A percentile compares a stretch with the other conserved stretches of the same genome.
Evolutionary conservation across 2,113 vertebrate species (phyloP).

Genomic region (Noctilio leporinus): DNA sequence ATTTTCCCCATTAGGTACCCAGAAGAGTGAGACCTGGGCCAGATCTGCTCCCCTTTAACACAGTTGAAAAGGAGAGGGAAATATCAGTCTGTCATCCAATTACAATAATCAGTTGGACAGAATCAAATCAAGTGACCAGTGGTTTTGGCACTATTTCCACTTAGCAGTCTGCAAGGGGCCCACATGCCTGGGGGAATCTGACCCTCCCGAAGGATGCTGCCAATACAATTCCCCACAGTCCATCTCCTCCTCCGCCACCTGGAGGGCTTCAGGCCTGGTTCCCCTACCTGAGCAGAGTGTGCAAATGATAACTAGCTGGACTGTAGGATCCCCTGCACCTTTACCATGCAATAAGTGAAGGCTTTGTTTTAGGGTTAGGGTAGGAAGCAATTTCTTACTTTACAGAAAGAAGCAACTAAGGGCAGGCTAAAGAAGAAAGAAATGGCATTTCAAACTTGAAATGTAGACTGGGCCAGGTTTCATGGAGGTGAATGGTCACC

Average conservation of each 20-base stretch:
- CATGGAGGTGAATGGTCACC: background rate
- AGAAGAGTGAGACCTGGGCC: background rate
- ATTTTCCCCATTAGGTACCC: background rate
- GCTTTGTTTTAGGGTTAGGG: background rate
- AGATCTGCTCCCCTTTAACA: background rate
- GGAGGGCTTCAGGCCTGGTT: background rate
- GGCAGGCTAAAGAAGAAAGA: background rate
- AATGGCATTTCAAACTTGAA: background rate
- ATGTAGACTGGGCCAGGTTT: background rate
- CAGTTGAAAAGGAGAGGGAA: slow-evolving; percentile 21
- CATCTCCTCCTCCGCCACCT: background rate
- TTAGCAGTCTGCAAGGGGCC: slow-evolving; percentile 16
- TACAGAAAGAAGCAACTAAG: background rate
- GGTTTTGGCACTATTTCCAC: slow-evolving; percentile 19
- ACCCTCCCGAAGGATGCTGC: background rate
- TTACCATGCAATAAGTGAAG: background rate
- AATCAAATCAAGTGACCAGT: slow-evolving; percentile 52
- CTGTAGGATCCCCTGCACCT: background rate
- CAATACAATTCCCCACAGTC: background rate
- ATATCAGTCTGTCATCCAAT: slow-evolving; percentile 14
- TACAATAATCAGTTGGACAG: slow-evolving; percentile 11
- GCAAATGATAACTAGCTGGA: background rate
- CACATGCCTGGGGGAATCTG: background rate
- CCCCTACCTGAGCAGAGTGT: background rate
- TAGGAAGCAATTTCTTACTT: background rate